These are phyloP conservation scores for Sycophaga agraensis DNA, from an alignment of 1,140 invertebrate species.

Conservation along the genomic window DNA sequence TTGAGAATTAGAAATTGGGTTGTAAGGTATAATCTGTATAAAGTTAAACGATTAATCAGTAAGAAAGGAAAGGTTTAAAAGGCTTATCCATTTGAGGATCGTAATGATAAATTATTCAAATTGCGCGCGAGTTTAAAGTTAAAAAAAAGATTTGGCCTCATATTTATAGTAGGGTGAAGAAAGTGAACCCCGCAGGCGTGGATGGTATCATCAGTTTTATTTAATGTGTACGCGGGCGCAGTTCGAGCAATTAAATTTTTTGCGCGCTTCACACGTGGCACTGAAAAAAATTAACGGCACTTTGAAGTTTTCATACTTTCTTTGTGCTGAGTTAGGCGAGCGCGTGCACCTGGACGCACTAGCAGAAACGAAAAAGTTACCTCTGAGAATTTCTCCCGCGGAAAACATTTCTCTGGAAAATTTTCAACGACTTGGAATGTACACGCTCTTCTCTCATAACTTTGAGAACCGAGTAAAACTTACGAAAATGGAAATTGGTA, in stretches of 20 bases:
- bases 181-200: not conserved
- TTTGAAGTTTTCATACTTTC: conserved; percentile 26
- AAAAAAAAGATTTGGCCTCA: not conserved
- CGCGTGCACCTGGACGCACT: not conserved
- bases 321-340: not conserved
- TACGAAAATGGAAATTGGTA: no score
- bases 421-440: no score
- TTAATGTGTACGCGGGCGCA: conserved; percentile 14
- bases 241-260: conserved; percentile 29
- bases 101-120: no score
- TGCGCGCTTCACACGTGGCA: not conserved
- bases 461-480: no score
- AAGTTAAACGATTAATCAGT: no score
- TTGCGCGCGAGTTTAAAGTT: no score
- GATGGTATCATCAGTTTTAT: conserved; percentile 20
- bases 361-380: conserved; percentile 18
- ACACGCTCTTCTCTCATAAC: no score
- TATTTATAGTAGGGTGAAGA: conserved; percentile 24
- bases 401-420: conserved; percentile 22
- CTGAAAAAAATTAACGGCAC: conserved; percentile 21
- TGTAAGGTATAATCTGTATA: no score
- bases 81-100: no score
- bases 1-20: no score
- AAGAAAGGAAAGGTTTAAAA: no score
- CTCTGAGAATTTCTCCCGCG: not conserved